Conservation (phyloP, 2,888 invertebrate genomes). For the Emmelina monodactyla region DNA sequence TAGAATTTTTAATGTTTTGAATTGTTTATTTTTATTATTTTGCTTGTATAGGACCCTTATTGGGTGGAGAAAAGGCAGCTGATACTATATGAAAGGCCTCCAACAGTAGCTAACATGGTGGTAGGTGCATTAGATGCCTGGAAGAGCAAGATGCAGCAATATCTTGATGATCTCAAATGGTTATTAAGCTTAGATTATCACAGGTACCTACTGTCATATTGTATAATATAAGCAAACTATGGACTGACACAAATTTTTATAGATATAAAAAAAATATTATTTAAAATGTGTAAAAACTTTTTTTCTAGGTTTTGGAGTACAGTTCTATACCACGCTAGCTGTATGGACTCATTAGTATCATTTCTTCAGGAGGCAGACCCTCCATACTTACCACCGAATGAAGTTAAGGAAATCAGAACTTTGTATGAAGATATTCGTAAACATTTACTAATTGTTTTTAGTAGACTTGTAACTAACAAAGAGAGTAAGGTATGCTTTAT, state of each 20-base stretch:
- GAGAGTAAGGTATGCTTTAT: constrained; percentile 70
- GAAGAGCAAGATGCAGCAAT: constrained; percentile 68
- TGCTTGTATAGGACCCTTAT: constrained; percentile 48
- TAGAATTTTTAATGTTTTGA: too few relatives aligned
- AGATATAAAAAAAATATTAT: too few relatives aligned
- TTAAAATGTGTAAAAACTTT: constrained; percentile 1
- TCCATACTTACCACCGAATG: constrained; percentile 66
- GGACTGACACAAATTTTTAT: too few relatives aligned
- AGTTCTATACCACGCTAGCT: constrained; percentile 69
- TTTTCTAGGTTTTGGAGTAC: constrained; percentile 74
- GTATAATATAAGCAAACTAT: too few relatives aligned
- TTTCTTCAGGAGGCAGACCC: constrained; percentile 80
- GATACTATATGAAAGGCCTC: constrained; percentile 65
- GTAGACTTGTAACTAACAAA: constrained; percentile 80
- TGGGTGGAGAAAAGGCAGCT: constrained; percentile 67
- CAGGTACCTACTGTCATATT: too few relatives aligned
- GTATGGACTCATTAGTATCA: constrained; percentile 71
- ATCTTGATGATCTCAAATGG: constrained; percentile 73
- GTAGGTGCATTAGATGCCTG: constrained; percentile 71
- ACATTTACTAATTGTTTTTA: constrained; percentile 74
- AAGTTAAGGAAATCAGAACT: constrained; percentile 38
- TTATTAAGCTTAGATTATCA: constrained; percentile 73
- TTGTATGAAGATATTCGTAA: constrained; percentile 69
- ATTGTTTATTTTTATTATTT: background rate
- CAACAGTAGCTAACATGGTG: constrained; percentile 49